Conservation (phyloP, 1,140 invertebrate genomes). For the Drosophila sucinea region DNA sequence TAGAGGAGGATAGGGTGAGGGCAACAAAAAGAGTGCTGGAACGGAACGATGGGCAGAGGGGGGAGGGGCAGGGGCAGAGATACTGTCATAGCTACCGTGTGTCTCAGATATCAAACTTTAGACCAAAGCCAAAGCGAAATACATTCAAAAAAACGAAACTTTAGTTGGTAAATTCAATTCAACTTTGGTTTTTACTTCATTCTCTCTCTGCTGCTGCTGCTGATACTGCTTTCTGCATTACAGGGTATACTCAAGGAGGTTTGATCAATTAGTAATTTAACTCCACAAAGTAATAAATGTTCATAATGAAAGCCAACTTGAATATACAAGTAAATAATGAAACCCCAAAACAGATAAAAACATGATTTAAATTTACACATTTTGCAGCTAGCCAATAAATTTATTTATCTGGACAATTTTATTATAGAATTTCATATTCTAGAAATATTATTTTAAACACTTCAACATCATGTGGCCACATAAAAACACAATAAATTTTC, state of each 20-base stretch:
- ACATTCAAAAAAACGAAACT: slow-evolving; percentile 52
- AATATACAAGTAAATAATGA: too few species aligned
- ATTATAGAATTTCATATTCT: too few species aligned
- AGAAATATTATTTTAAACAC: too few species aligned
- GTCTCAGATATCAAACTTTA: slow-evolving; percentile 48
- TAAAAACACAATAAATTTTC: too few species aligned
- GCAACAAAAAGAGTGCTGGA: too few species aligned
- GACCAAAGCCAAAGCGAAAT: slow-evolving; percentile 45
- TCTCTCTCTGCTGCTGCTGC: background rate
- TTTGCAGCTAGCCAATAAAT: too few species aligned
- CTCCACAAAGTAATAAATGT: too few species aligned
- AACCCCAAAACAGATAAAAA: too few species aligned
- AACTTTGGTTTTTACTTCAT: slow-evolving; percentile 45
- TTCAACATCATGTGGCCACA: too few species aligned
- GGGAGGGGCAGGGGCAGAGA: background rate
- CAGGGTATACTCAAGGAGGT: background rate
- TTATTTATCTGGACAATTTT: too few species aligned
- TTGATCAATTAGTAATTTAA: background rate
- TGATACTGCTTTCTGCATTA: slow-evolving; percentile 6
- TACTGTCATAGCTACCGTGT: slow-evolving; percentile 46
- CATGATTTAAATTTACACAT: too few species aligned
- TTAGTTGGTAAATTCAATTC: slow-evolving; percentile 55
- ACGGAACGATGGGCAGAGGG: background rate
- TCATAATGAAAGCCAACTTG: too few species aligned
- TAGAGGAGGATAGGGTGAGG: background rate